phyloP scores from a whole-genome alignment of 2,113 vertebrate species.

The Plotosus lineatus region DNA sequence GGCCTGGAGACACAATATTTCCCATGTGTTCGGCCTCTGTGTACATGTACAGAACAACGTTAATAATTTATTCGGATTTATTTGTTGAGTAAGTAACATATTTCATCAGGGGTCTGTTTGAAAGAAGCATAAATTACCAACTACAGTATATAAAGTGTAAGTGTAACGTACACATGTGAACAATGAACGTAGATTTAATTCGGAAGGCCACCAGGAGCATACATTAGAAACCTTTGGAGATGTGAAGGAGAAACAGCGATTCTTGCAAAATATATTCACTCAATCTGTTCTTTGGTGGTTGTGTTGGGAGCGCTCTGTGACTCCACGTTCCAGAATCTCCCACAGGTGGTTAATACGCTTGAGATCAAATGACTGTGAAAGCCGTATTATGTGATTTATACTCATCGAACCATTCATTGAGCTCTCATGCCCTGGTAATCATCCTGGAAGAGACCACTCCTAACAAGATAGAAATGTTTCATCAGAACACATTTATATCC shows the following conservation, averaged over 20 bases:
- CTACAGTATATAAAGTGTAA: background rate
- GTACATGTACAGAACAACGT: background rate
- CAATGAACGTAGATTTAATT: background rate
- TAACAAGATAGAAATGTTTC: background rate
- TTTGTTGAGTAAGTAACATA: background rate
- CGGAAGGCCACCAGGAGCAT: background rate
- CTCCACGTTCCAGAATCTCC: background rate
- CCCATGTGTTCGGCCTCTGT: background rate
- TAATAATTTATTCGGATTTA: background rate
- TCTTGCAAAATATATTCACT: background rate
- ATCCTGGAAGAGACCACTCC: background rate
- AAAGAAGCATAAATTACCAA: background rate
- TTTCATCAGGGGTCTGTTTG: background rate
- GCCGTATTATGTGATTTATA: background rate
- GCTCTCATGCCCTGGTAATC: background rate
- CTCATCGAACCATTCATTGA: background rate
- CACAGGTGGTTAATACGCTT: background rate
- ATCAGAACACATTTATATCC: background rate
- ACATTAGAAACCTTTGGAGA: no score
- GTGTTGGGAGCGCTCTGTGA: background rate
- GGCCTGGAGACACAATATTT: background rate
- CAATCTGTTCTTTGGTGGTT: no score
- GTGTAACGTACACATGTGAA: background rate
- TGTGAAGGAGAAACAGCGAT: background rate
- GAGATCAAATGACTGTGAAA: background rate